These are phyloP conservation scores for Hyppa rectilinea DNA, from an alignment of 2,888 invertebrate genomes.

Conservation along the genomic window DNA sequence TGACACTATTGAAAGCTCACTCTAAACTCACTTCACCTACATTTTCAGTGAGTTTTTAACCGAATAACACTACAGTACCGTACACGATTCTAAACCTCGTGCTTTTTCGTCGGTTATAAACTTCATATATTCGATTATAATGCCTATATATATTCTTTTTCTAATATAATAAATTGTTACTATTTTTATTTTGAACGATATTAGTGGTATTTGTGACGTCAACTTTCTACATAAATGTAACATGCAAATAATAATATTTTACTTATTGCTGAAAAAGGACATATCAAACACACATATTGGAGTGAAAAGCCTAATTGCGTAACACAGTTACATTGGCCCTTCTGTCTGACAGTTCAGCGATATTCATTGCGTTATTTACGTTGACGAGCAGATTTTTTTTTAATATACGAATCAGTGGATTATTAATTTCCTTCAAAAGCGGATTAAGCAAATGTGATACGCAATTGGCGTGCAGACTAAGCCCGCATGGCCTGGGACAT, in stretches of 20 bases:
- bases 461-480: not conserved
- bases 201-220: not conserved
- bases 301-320: not conserved
- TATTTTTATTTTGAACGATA: too few species aligned
- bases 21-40: too few species aligned
- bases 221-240: slow-evolving; percentile 12
- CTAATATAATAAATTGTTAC: too few species aligned
- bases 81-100: too few species aligned
- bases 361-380: not conserved
- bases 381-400: not conserved
- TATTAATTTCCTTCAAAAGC: not conserved
- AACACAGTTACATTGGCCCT: not conserved
- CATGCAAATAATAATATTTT: slow-evolving; percentile 22
- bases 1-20: too few species aligned
- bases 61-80: too few species aligned
- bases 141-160: too few species aligned
- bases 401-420: not conserved
- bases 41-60: too few species aligned
- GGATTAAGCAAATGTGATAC: not conserved
- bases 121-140: too few species aligned
- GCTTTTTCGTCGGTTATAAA: too few species aligned
- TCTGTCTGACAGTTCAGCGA: not conserved
- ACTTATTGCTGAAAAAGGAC: not conserved
- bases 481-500: not conserved
- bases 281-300: not conserved